Evolutionary conservation across 2,113 vertebrate species (phyloP), one percentile per base, ranked within the genome.

Genomic region (Ranitomeya imitator): DNA sequence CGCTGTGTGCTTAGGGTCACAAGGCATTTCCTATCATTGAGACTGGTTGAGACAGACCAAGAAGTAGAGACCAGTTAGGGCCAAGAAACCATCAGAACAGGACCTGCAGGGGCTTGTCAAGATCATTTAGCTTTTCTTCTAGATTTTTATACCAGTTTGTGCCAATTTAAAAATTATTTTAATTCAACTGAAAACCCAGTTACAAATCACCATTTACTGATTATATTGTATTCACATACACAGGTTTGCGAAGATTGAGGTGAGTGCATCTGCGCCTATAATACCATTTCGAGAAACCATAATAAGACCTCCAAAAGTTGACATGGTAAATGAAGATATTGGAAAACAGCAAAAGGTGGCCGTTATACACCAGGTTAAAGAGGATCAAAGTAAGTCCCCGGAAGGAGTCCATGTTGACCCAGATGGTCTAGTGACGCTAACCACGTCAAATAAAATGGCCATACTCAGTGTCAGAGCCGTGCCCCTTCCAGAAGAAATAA

Each of bases 241-340:
- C 90, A 99, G 98, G 92, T 99, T 99, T 95, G 97, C 98, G 61
- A 97, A 97, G 94, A 96, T 99, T 82, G 91, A 97, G 90, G 96
- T 99, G 86, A 97, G 95, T n/a, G 96, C 94, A 0, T 99, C 98
- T 0, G 93, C 96, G 69, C 98, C 98, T 81, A 99, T 99, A 85
- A 97, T 99, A 88, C 97, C 98, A 0, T 99, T 99, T 93, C 93
- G 97, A 88, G 98, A 99, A 91, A 99, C 97, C 0, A 96, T 99
- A 90, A 95, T 98, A 1, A 96, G 96, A n/a, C 97, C 97, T 31
- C 98, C 98, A 0, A 98, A 97, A 92, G 94, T 99, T 0, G 98
- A 99, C 90, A 99, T 99, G 98, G 98, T 99, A 89, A 99, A 99
- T n/a, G 97, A 99, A 92, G 98, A 99, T 0, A 94, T 99, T 71